Conservation (phyloP, 2,888 invertebrate genomes). For the Napeogenes inachia region DNA sequence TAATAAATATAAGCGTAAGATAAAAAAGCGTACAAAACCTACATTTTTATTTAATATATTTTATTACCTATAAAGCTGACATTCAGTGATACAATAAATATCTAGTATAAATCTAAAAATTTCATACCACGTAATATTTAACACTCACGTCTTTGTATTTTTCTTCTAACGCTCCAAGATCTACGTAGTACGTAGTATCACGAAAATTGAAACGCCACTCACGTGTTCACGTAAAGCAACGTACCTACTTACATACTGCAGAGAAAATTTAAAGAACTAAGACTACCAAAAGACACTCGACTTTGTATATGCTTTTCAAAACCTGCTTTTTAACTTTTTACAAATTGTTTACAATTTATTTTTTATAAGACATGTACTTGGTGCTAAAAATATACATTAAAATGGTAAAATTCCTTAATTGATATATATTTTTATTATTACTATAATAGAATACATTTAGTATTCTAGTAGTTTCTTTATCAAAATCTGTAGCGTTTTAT, state of each 20-base stretch:
- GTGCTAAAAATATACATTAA: no score
- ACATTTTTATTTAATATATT: no score
- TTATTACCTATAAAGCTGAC: no score
- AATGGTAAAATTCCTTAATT: no score
- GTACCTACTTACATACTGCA: conserved; percentile 27
- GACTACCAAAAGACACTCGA: conserved; percentile 23
- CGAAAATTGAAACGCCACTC: conserved; percentile 27
- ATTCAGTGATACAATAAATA: background rate
- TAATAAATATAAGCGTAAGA: no score
- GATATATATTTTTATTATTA: no score
- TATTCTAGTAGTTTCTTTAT: no score
- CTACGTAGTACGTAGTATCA: conserved; percentile 22
- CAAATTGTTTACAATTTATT: no score
- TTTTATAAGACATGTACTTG: no score
- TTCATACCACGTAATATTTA: conserved; percentile 22
- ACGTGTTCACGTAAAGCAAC: conserved; percentile 29
- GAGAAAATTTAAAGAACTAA: conserved; percentile 27
- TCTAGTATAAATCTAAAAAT: conserved; percentile 4
- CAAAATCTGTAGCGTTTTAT: no score
- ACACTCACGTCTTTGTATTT: conserved; percentile 26
- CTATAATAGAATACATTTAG: no score
- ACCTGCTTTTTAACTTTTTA: conserved; percentile 9
- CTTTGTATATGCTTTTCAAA: conserved; percentile 12
- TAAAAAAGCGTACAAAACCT: no score
- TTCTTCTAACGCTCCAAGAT: conserved; percentile 25